Conservation (phyloP, 2,888 invertebrate species). For the Lissonota sp. region DNA sequence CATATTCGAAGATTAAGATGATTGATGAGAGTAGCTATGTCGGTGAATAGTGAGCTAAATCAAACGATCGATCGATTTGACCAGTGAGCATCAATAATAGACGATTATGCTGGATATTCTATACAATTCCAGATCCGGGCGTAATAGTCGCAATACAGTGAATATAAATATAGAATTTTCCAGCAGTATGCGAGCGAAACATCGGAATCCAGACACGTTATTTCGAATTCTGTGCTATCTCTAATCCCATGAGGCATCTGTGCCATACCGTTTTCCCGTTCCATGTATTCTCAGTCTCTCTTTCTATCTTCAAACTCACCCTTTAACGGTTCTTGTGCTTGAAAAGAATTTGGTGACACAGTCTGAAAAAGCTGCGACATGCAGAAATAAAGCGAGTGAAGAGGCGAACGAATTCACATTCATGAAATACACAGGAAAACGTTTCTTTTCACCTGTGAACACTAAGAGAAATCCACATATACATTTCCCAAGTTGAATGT, state of each 20-base stretch:
- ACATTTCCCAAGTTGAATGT: constrained; percentile 23
- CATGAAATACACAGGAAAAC: background rate
- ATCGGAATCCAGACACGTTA: constrained; percentile 1
- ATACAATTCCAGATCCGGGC: background rate
- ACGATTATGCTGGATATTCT: background rate
- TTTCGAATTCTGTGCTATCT: constrained; percentile 38
- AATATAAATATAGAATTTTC: background rate
- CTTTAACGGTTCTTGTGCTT: constrained; percentile 45
- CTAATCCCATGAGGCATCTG: constrained; percentile 30
- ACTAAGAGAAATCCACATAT: constrained; percentile 51
- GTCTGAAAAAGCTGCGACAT: background rate
- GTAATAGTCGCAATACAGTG: background rate
- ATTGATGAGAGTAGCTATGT: background rate
- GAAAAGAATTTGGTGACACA: constrained; percentile 40
- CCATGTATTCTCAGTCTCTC: background rate
- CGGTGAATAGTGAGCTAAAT: background rate
- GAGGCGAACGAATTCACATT: constrained; percentile 9
- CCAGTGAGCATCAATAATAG: background rate
- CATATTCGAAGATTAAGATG: background rate
- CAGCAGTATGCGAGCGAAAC: background rate
- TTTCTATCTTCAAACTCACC: constrained; percentile 1
- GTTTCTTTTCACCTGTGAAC: constrained; percentile 20
- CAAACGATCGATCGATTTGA: background rate
- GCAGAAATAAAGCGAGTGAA: background rate
- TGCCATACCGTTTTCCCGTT: constrained; percentile 17